Conservation (phyloP, 2,113 vertebrate genomes). For the Neomonachus schauinslandi region DNA sequence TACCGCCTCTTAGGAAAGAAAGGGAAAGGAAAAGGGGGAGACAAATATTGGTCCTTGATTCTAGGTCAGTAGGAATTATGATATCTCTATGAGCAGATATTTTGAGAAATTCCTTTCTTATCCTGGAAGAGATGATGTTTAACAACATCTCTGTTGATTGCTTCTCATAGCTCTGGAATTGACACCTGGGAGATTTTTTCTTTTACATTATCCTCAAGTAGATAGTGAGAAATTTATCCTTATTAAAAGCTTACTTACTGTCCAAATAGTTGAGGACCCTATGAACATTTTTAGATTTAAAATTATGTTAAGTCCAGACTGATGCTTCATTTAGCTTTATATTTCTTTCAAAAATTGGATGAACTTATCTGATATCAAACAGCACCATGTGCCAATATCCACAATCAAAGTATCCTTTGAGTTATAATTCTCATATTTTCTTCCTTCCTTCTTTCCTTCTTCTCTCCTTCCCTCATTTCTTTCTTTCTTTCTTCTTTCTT, state of each 20-base stretch:
- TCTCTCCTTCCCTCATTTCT: no score
- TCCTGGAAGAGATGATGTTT: neutral
- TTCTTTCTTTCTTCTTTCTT: neutral
- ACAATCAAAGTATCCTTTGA: neutral
- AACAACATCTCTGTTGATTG: neutral
- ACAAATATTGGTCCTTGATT: neutral
- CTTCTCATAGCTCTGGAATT: neutral
- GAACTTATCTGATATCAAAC: neutral
- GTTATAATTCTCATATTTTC: neutral
- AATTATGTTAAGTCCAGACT: neutral
- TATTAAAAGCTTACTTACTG: neutral
- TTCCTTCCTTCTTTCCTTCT: neutral
- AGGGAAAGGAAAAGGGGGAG: neutral
- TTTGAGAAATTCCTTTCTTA: neutral
- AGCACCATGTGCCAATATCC: neutral
- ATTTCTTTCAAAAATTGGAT: neutral
- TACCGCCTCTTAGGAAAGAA: neutral
- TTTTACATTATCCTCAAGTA: neutral
- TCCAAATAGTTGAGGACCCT: neutral
- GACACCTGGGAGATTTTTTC: neutral
- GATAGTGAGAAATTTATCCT: neutral
- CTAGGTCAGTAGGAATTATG: neutral
- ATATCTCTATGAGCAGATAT: neutral
- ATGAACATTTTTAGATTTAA: neutral
- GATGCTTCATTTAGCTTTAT: neutral